A percentile compares a stretch with the other conserved stretches of the same genome.
Conservation (phyloP, 2,113 vertebrate species). For the Colaptes auratus region DNA sequence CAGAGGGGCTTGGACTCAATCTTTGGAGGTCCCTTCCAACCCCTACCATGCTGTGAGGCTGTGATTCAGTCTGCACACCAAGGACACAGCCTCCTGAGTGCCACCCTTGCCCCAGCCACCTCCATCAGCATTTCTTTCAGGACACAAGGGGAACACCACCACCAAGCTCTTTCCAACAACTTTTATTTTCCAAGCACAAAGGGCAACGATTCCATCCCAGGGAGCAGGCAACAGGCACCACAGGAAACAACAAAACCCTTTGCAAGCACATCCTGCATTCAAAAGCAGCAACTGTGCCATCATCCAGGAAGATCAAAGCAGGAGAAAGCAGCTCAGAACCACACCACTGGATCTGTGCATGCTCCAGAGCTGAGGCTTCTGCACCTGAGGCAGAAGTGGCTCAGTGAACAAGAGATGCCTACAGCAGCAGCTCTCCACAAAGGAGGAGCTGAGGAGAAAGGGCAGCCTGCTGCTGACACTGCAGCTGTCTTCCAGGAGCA, state of each 20-base stretch:
- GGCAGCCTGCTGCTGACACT: neutral
- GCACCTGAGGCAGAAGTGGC: neutral
- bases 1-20: no score
- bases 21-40: no score
- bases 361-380: neutral
- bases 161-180: neutral
- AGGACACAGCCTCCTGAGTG: neutral
- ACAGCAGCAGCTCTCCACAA: neutral
- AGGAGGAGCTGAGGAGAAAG: neutral
- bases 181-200: slow-evolving; percentile 40
- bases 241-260: neutral
- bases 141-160: neutral
- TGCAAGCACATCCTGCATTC: neutral
- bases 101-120: neutral
- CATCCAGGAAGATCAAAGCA: neutral
- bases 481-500: neutral
- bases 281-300: neutral
- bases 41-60: no score
- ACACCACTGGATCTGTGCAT: neutral
- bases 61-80: neutral
- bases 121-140: accelerated
- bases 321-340: neutral
- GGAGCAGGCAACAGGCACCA: neutral
- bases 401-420: neutral
- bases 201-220: neutral